Evolutionary conservation across 2,888 invertebrate species (phyloP).

Genomic region (Euplagia quadripunctaria): DNA sequence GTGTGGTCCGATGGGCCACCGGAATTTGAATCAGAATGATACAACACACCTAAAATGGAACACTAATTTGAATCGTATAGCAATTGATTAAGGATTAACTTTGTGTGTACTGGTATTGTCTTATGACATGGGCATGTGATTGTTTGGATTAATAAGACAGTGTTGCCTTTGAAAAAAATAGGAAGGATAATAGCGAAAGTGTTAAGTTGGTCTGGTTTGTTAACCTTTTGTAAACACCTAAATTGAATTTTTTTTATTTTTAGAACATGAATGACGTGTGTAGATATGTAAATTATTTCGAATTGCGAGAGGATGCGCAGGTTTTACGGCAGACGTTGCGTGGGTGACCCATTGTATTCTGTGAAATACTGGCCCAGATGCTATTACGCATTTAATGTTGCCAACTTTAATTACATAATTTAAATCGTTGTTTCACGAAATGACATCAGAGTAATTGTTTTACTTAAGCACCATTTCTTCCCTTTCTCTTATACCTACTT

Average conservation of each 20-base stretch:
- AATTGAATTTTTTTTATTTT: conserved; percentile 70
- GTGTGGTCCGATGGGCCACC: conserved; percentile 79
- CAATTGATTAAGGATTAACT: conserved; percentile 47
- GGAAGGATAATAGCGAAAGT: conserved; percentile 81
- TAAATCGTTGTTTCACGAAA: conserved; percentile 53
- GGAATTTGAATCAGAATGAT: conserved; percentile 42
- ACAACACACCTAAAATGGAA: conserved; percentile 39
- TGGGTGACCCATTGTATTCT: conserved; percentile 83
- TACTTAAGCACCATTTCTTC: background rate
- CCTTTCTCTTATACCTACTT: background rate
- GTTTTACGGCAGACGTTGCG: conserved; percentile 77
- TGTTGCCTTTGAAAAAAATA: conserved; percentile 72
- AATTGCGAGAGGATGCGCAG: conserved; percentile 76
- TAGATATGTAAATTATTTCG: conserved; percentile 79
- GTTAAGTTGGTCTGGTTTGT: conserved; percentile 77
- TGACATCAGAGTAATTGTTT: conserved; percentile 40
- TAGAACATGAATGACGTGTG: conserved; percentile 61
- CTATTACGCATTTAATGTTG: conserved; percentile 72
- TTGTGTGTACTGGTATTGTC: conserved; percentile 32
- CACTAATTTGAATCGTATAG: conserved; percentile 59
- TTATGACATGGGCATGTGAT: conserved; percentile 46
- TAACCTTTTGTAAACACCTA: conserved; percentile 66
- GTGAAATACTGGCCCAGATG: conserved; percentile 69
- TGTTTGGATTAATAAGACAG: conserved; percentile 75
- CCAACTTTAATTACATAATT: conserved; percentile 71